These are phyloP conservation scores for Eurystomus glaucurus DNA, from an alignment of 2,797 vertebrate species.

Conservation along the genomic window DNA sequence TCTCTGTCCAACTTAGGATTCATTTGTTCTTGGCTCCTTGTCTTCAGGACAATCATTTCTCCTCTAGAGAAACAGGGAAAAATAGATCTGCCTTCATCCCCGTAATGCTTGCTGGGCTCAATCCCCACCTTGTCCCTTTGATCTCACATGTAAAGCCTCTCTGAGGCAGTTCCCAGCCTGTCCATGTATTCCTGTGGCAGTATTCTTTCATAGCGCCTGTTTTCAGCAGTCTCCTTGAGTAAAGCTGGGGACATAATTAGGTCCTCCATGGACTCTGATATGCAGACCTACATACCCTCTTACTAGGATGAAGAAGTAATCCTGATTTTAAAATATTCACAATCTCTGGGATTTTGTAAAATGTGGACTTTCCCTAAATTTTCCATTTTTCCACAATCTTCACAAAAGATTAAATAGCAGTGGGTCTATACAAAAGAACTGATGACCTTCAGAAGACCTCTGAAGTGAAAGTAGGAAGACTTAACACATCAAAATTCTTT, in stretches of 20 bases:
- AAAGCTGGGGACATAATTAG: background rate
- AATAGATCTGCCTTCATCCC: slow-evolving; percentile 3
- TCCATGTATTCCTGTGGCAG: accelerated
- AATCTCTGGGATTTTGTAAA: background rate
- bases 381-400: background rate
- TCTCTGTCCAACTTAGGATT: slow-evolving; percentile 2
- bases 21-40: slow-evolving; percentile 21
- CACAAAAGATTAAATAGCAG: background rate
- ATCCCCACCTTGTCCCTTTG: background rate
- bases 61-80: slow-evolving; percentile 2
- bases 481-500: background rate
- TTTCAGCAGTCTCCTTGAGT: background rate
- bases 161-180: background rate
- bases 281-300: background rate
- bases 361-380: background rate
- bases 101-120: background rate
- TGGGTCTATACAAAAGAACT: background rate
- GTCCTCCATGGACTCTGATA: background rate
- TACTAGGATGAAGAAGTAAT: background rate
- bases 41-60: background rate
- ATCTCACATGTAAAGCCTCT: background rate
- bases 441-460: background rate
- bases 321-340: background rate
- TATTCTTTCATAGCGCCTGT: background rate
- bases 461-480: background rate